Base-by-base conservation (phyloP, 2,797 vertebrate genomes). In the Babyrousa celebensis region DNA sequence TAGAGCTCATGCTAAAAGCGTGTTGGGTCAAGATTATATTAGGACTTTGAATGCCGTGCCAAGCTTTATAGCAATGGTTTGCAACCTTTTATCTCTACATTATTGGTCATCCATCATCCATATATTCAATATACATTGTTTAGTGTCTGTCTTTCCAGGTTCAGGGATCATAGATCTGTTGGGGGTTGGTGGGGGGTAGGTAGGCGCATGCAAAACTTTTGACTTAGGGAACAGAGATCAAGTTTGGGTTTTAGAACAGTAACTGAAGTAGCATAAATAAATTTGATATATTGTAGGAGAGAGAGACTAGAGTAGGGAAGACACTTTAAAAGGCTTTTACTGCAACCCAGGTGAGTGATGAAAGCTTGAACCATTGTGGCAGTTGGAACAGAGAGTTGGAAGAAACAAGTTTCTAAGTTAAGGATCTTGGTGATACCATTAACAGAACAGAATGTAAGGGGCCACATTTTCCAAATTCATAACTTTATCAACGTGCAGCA, bases 171-270 rank as follows among this genome's bases (percentile, higher is more conserved):
- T 25, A 43, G 15, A n/a, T 79, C 29, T 12, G 40, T 9, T 27
- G 52, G 75, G 32, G 14, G 14, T 2, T 79, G 56, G 4, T 21
- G 12, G 29, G 17, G 25, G 27, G 18, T 3, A 4, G 29, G 29
- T 82, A 11, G 18, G 16, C 62, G 27, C 71, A 54, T 60, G 70
- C 70, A 70, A 70, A 12, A 43, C 52, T 91, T 92, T 79, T 67
- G 14, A 67, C 71, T 78, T 60, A 79, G 85, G 72, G 54, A 21
- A 27, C 65, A 54, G 58, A 79, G 40, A 74, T 92, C 60, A 89
- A 67, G n/a, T 67, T 58, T 92, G 52, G 74, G 52, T 72, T 96
- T 96, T 77, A 78, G 70, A 88, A 91, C 29, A 84, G 27, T 75
- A 63, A 36, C 52, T 71, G 70, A 88, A 43, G 65, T 71, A 78